Conservation (phyloP, 92 coral and sea anemone genomes). For the Bergia sp. region DNA sequence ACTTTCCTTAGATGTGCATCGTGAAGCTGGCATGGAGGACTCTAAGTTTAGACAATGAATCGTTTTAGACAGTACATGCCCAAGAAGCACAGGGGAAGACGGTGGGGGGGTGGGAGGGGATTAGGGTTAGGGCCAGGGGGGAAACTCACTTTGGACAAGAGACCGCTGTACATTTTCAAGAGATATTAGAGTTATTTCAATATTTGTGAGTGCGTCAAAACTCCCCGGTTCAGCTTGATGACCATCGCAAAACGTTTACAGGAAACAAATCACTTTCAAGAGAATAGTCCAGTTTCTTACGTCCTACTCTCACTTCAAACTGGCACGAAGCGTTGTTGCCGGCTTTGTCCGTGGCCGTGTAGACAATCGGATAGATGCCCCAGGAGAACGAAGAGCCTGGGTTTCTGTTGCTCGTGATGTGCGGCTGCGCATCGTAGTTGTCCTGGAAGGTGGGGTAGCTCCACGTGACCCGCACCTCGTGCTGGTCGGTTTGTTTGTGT, state of each 20-base stretch:
- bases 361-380: slow-evolving; percentile 74
- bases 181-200: background rate
- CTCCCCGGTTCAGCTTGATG: background rate
- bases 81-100: too few species aligned
- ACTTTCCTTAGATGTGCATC: too few species aligned
- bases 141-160: too few species aligned
- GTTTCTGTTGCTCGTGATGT: slow-evolving; percentile 73
- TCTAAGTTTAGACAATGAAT: background rate
- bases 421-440: slow-evolving; percentile 80
- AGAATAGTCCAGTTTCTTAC: slow-evolving; percentile 57
- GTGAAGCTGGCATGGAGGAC: too few species aligned
- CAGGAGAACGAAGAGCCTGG: slow-evolving; percentile 80
- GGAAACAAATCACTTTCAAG: background rate
- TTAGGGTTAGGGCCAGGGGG: too few species aligned
- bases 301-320: slow-evolving; percentile 83
- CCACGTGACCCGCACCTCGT: slow-evolving; percentile 82
- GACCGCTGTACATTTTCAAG: background rate
- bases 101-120: too few species aligned
- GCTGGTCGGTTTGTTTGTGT: slow-evolving; percentile 53
- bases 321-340: slow-evolving; percentile 88
- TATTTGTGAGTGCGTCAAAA: background rate
- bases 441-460: slow-evolving; percentile 79
- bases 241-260: background rate
- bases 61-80: background rate
- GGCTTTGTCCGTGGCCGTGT: slow-evolving; percentile 80